Evolutionary conservation across 2,113 vertebrate species (phyloP).

Genomic region (Peromyscus californicus): DNA sequence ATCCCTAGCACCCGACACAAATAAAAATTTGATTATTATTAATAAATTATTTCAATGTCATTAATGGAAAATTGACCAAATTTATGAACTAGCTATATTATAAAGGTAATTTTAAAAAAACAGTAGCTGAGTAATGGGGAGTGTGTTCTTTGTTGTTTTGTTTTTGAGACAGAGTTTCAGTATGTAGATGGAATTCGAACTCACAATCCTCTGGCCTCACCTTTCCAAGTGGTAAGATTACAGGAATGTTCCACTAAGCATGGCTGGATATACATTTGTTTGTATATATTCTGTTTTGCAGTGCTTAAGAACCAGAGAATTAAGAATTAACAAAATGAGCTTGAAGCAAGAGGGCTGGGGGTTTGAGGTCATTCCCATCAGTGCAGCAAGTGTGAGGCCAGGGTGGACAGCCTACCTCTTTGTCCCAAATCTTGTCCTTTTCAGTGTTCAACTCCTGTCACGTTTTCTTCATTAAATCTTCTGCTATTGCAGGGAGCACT

Average conservation of each 20-base stretch:
- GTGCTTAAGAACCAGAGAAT: not conserved
- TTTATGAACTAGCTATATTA: not conserved
- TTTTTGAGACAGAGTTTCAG: not conserved
- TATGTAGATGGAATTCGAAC: not conserved
- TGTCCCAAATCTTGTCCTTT: not conserved
- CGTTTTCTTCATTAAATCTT: slow-evolving; percentile 35
- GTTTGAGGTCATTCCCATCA: not conserved
- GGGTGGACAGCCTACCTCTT: not conserved
- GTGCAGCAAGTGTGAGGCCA: not conserved
- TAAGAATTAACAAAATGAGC: slow-evolving; percentile 25
- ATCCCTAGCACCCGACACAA: not conserved
- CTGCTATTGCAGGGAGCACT: not conserved
- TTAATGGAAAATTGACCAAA: slow-evolving; percentile 15
- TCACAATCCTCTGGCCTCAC: not conserved
- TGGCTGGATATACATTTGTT: not conserved
- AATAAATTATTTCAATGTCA: slow-evolving; percentile 13
- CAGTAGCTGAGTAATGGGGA: not conserved
- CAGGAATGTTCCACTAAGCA: no score
- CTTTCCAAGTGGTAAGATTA: not conserved
- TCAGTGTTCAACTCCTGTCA: not conserved
- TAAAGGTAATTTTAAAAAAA: slow-evolving; percentile 12
- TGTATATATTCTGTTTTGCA: not conserved
- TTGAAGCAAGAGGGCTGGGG: not conserved
- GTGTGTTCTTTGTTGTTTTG: not conserved
- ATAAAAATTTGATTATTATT: slow-evolving; percentile 11